Conservation (phyloP, 2,113 vertebrate species). For the Castor canadensis region DNA sequence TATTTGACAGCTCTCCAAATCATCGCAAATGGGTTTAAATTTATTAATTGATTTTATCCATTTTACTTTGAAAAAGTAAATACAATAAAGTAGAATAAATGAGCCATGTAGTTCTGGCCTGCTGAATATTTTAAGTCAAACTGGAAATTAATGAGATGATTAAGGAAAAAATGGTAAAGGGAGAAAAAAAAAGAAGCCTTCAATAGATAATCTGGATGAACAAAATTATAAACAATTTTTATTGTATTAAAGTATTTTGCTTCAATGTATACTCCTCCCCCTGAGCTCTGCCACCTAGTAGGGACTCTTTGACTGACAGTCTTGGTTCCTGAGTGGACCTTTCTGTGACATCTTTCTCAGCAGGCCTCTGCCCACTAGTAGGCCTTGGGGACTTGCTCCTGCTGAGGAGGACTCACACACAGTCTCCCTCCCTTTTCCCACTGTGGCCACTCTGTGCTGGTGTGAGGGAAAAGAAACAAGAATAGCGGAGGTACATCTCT, state of each 20-base stretch:
- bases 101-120: slow-evolving; percentile 54
- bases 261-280: slow-evolving; percentile 64
- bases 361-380: slow-evolving; percentile 81
- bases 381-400: slow-evolving; percentile 82
- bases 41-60: slow-evolving; percentile 71
- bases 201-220: slow-evolving; percentile 45
- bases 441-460: slow-evolving; percentile 82
- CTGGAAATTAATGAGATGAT: slow-evolving; percentile 74
- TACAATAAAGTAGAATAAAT: slow-evolving; percentile 69
- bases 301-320: slow-evolving; percentile 84
- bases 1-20: slow-evolving; percentile 63
- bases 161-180: slow-evolving; percentile 51
- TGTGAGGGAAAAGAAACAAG: slow-evolving; percentile 79
- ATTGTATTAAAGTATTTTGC: slow-evolving; percentile 57
- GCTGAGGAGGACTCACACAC: slow-evolving; percentile 75
- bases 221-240: slow-evolving; percentile 38
- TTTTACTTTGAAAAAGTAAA: slow-evolving; percentile 75
- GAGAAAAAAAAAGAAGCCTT: background rate
- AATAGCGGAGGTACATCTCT: slow-evolving; percentile 81
- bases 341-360: slow-evolving; percentile 87
- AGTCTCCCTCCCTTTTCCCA: slow-evolving; percentile 75
- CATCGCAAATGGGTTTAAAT: slow-evolving; percentile 56
- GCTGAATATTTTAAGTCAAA: slow-evolving; percentile 69
- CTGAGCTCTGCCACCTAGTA: slow-evolving; percentile 73
- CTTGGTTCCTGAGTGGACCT: slow-evolving; percentile 82